Evolutionary conservation across 2,797 vertebrate species (phyloP).

Genomic region (Schizopygopsis malacanthus): DNA sequence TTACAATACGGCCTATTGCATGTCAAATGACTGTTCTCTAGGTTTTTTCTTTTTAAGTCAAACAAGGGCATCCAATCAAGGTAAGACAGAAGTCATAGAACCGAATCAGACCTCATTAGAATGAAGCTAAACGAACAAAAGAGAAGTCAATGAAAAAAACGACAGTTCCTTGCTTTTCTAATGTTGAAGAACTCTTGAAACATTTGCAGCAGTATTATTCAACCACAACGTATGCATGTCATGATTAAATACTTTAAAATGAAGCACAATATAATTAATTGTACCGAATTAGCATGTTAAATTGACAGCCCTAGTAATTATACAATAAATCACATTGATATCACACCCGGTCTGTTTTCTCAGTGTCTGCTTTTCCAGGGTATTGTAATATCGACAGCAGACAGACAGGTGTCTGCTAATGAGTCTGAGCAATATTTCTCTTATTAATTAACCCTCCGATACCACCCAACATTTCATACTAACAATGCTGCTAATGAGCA

Average conservation of each 20-base stretch:
- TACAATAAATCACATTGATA: neutral
- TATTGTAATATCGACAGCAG: conserved; percentile 3
- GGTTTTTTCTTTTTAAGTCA: neutral
- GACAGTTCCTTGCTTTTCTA: neutral
- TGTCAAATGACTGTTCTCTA: neutral
- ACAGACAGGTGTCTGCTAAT: conserved; percentile 55
- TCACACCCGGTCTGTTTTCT: neutral
- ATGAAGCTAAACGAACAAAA: conserved; percentile 3
- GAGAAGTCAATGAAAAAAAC: neutral
- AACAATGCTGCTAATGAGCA: conserved; percentile 8
- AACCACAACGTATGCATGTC: neutral
- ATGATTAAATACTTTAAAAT: conserved; percentile 20
- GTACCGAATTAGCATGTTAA: neutral
- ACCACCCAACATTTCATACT: neutral
- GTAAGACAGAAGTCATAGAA: neutral
- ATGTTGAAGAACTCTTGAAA: neutral
- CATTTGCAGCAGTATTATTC: neutral
- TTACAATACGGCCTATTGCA: neutral
- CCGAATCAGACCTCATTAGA: conserved; percentile 34
- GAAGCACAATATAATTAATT: neutral
- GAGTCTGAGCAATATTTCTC: conserved; percentile 3
- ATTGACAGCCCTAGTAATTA: neutral
- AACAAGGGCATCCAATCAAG: neutral
- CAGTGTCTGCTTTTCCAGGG: neutral
- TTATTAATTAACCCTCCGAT: conserved; percentile 11